Conservation (phyloP, 2,888 invertebrate species). For the Gryllus longicercus region DNA sequence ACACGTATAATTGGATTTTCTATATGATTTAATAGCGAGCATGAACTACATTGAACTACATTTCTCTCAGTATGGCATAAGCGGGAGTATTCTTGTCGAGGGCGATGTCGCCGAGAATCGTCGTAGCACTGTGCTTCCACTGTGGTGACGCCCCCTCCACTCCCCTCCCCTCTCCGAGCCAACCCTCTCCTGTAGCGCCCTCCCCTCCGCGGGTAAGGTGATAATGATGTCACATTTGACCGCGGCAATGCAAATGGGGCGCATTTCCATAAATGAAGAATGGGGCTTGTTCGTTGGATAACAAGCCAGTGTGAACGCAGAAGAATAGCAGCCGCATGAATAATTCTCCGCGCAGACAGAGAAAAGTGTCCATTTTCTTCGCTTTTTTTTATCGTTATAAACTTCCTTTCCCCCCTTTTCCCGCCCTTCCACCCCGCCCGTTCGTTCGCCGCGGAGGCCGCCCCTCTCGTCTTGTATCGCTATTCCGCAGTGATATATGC, state of each 20-base stretch:
- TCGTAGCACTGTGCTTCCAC: neutral
- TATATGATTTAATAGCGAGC: too few relatives aligned
- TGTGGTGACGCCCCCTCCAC: neutral
- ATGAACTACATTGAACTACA: too few relatives aligned
- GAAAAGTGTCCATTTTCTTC: slow-evolving; percentile 17
- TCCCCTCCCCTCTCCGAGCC: neutral
- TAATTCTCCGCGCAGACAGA: slow-evolving; percentile 17
- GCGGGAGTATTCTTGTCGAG: too few relatives aligned
- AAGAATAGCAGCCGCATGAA: neutral
- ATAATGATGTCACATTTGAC: slow-evolving; percentile 17
- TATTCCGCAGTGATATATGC: slow-evolving; percentile 3
- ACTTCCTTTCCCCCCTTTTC: neutral
- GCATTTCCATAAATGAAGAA: slow-evolving; percentile 17
- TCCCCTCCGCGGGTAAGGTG: neutral
- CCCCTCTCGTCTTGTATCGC: slow-evolving; percentile 6
- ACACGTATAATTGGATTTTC: too few relatives aligned
- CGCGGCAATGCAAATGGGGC: neutral
- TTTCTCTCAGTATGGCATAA: too few relatives aligned
- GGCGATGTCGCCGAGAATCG: neutral
- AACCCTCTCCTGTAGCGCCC: too few relatives aligned
- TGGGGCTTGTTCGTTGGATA: slow-evolving; percentile 17
- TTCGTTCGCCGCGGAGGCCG: neutral
- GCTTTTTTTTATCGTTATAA: slow-evolving; percentile 17
- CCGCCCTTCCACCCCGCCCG: neutral
- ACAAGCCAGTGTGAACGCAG: slow-evolving; percentile 17